phyloP scores from a whole-genome alignment of 2,888 invertebrate genomes.

The Drosophila incognita region DNA sequence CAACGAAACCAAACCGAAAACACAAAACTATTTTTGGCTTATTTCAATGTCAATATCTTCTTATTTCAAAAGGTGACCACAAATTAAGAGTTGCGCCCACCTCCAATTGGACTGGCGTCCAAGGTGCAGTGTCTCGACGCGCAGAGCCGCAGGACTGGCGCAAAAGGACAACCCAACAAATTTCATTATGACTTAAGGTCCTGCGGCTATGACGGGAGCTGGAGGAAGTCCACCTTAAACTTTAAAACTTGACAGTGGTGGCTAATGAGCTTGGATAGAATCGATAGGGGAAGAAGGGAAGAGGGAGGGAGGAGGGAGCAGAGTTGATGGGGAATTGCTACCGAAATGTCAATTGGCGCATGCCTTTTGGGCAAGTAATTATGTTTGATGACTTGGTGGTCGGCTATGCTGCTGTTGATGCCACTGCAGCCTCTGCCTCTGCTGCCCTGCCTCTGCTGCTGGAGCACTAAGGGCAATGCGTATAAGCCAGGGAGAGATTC shows the following conservation, averaged over 20 bases:
- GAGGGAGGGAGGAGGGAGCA: not conserved
- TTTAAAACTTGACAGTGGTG: slow-evolving; percentile 30
- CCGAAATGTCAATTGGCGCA: slow-evolving; percentile 74
- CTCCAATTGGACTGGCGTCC: not conserved
- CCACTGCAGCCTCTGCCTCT: not conserved
- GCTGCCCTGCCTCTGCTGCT: not conserved
- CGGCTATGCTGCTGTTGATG: slow-evolving; percentile 7
- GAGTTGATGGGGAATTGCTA: slow-evolving; percentile 15
- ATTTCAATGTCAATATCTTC: slow-evolving; percentile 1
- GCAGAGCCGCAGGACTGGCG: slow-evolving; percentile 26
- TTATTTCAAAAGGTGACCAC: not conserved
- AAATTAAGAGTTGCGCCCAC: too few species aligned
- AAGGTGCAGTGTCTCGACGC: slow-evolving; percentile 12
- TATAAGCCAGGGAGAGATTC: slow-evolving; percentile 25
- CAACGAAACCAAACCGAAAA: not conserved
- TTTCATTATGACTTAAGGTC: slow-evolving; percentile 67
- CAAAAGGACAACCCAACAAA: slow-evolving; percentile 42
- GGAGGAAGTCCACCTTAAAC: slow-evolving; percentile 53
- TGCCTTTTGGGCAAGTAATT: slow-evolving; percentile 75
- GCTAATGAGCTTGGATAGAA: slow-evolving; percentile 57
- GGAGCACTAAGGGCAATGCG: slow-evolving; percentile 33
- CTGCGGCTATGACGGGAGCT: slow-evolving; percentile 32
- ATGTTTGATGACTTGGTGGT: slow-evolving; percentile 71
- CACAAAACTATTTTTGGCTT: not conserved
- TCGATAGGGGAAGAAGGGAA: too few species aligned